phyloP scores from a whole-genome alignment of 2,113 vertebrate genomes.

The Xiphorhynchus elegans region DNA sequence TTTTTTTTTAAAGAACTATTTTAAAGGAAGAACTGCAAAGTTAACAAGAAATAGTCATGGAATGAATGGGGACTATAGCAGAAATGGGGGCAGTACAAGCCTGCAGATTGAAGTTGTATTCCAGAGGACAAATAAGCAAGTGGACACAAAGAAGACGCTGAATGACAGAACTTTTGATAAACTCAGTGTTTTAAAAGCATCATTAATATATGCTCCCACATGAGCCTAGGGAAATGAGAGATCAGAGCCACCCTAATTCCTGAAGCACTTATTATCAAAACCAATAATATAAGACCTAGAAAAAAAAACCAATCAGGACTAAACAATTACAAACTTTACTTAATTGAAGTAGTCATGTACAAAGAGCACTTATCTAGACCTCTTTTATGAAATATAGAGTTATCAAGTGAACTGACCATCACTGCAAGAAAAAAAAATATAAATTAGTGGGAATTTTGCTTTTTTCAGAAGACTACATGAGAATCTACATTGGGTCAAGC shows the following conservation, averaged over 20 bases:
- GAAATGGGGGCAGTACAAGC: not conserved
- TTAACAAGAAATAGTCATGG: not conserved
- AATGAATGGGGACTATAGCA: not conserved
- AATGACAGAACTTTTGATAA: not conserved
- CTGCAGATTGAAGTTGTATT: not conserved
- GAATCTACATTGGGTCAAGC: not conserved
- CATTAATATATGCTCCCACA: not conserved
- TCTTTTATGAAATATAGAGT: not conserved
- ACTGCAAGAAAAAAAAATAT: not conserved
- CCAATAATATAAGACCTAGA: not conserved
- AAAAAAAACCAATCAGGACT: not conserved
- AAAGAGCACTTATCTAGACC: not conserved
- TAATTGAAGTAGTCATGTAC: not conserved
- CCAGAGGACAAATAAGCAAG: not conserved
- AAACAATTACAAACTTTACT: not conserved
- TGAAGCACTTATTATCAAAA: not conserved
- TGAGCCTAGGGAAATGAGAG: fast-evolving
- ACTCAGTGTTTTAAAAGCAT: not conserved
- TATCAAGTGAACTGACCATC: not conserved
- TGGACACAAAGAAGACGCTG: fast-evolving
- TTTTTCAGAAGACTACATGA: not conserved
- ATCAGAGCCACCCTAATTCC: not conserved
- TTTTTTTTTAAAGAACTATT: not conserved
- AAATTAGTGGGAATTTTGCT: not conserved
- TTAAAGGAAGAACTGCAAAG: not conserved